Percentiles rank a stretch among this genome's conserved stretches.
phyloP scores from a whole-genome alignment of 1,140 invertebrate species.

The Atta cephalotes region DNA sequence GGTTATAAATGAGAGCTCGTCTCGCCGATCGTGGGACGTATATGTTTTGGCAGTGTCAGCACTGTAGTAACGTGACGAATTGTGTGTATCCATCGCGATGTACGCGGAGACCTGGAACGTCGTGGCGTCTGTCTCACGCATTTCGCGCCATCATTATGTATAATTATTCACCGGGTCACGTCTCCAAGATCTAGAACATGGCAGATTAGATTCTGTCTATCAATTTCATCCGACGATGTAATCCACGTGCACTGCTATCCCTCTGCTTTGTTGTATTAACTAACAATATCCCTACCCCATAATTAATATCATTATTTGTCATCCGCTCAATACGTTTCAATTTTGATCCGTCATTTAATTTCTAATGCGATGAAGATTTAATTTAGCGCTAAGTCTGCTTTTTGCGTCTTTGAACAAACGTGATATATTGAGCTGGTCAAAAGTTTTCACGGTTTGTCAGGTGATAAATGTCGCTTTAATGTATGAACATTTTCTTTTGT shows the following conservation, averaged over 20 bases:
- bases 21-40: constrained; percentile 14
- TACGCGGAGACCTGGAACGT: constrained; percentile 36
- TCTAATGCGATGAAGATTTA: not conserved
- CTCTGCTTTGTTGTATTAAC: constrained; percentile 54
- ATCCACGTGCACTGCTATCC: not conserved
- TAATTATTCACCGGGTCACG: constrained; percentile 70
- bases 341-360: constrained; percentile 25
- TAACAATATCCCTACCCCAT: constrained; percentile 27
- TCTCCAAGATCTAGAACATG: constrained; percentile 62
- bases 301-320: constrained; percentile 48
- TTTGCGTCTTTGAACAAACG: not conserved
- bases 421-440: not conserved
- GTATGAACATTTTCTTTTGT: no score
- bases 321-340: constrained; percentile 28
- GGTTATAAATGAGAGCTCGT: constrained; percentile 45
- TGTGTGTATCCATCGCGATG: constrained; percentile 50
- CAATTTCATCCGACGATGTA: constrained; percentile 66
- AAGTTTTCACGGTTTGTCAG: no score
- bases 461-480: no score
- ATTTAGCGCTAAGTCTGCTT: not conserved
- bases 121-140: constrained; percentile 47
- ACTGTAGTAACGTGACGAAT: constrained; percentile 54
- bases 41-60: constrained; percentile 64
- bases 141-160: constrained; percentile 61
- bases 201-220: constrained; percentile 72